phyloP scores from a whole-genome alignment of 2,113 vertebrate genomes.

The Pangasianodon gigas region DNA sequence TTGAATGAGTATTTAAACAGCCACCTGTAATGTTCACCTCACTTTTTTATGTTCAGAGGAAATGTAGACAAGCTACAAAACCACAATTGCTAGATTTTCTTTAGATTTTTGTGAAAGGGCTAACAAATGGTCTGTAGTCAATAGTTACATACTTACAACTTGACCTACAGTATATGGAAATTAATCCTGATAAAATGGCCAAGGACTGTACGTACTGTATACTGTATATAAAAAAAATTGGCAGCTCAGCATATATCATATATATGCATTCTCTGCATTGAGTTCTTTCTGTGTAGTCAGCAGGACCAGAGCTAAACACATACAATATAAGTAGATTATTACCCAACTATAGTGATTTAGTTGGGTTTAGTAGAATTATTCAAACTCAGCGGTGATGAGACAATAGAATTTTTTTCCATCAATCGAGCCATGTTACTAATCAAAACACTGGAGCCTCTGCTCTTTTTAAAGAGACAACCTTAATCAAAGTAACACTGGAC shows the following conservation, averaged over 20 bases:
- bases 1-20: neutral
- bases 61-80: neutral
- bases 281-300: neutral
- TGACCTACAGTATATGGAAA: neutral
- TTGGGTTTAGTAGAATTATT: neutral
- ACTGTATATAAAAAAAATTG: neutral
- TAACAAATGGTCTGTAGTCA: neutral
- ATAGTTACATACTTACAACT: neutral
- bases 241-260: conserved; percentile 4
- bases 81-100: neutral
- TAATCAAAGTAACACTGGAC: neutral
- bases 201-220: neutral
- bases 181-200: neutral
- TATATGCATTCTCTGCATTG: neutral
- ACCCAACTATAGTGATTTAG: neutral
- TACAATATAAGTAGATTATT: neutral
- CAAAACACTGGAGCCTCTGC: neutral
- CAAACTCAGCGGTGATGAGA: neutral
- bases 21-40: neutral
- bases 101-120: neutral
- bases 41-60: neutral
- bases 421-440: neutral
- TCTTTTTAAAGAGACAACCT: neutral
- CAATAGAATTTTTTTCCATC: neutral
- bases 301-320: neutral